Base-by-base conservation (phyloP, 2,113 vertebrate species). In the Camelus dromedarius region DNA sequence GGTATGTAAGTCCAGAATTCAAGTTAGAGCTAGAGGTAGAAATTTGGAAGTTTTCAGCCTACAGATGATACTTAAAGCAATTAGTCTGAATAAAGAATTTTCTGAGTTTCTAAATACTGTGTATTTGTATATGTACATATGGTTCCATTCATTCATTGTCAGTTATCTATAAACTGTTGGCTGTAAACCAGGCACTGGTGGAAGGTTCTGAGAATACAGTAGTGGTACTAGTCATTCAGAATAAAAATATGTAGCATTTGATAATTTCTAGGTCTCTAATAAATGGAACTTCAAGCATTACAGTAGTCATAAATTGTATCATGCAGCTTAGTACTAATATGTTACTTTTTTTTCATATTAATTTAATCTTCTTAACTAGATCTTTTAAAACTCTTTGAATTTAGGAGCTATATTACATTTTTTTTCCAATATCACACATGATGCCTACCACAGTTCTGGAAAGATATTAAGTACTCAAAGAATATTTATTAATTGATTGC, bases 301-400 rank as follows among this genome's bases (percentile, higher is more conserved):
- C 0, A 62, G 9, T 69, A 56, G 24, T 93, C 28, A 46, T 58
- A 76, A 54, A 52, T 58, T 89, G 3, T 76, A 82, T 89, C 28
- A 91, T 32, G 46, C 8, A 92, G n/a, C 1, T 82, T 81, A 88
- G 28, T 86, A 83, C 38, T 87, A 26, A 58, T 69, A 50, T 35
- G 16, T 66, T 79, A 75, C 12, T 79, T 73, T 52, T 94, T 52
- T 81, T 90, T 89, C 35, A 52, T 93, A 46, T 20, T 92, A 69
- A 72, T 72, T 80, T 54, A 28, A 32, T 89, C 18, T 95, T 76
- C 58, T 69, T n/a, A 89, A 73, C 46, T 93, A 85, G 12, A 50
- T 92, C 0, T 12, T 76, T 75, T 95, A 96, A 96, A 70, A 14
- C 6, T 64, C 7, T 94, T 94, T 76, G 70, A 91, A 83, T 75